A percentile compares a stretch with the other conserved stretches of the same genome.
Evolutionary conservation across 2,113 vertebrate species (phyloP).

Genomic region (Machaerirhynchus nigripectus): DNA sequence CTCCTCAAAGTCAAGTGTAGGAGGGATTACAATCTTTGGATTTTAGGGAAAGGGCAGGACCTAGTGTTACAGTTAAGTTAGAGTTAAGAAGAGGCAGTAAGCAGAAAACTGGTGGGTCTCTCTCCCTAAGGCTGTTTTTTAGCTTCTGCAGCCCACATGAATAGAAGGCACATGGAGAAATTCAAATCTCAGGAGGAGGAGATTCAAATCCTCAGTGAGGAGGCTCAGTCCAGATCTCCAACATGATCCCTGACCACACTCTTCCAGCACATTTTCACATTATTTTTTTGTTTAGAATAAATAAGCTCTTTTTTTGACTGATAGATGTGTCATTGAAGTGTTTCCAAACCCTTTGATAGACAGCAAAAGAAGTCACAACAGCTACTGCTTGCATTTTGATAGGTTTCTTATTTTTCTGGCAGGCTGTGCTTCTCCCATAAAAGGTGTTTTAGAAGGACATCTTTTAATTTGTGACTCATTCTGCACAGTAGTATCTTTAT

Average conservation of each 20-base stretch:
- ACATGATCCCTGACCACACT: fast-evolving
- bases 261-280: background rate
- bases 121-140: background rate
- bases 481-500: background rate
- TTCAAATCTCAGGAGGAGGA: background rate
- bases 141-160: background rate
- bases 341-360: background rate
- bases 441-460: background rate
- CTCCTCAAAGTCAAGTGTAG: background rate
- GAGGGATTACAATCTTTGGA: background rate
- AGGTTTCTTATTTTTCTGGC: background rate
- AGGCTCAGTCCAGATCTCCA: background rate
- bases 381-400: background rate
- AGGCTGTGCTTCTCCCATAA: background rate
- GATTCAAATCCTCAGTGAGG: background rate
- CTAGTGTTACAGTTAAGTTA: background rate
- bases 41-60: background rate
- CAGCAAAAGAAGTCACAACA: background rate
- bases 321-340: background rate
- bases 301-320: background rate
- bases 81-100: background rate
- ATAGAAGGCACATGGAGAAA: background rate
- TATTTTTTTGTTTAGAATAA: background rate
- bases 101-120: background rate
- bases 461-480: background rate